Base-by-base conservation (phyloP, 1,140 invertebrate genomes). In the Cecropterus lyciades region DNA sequence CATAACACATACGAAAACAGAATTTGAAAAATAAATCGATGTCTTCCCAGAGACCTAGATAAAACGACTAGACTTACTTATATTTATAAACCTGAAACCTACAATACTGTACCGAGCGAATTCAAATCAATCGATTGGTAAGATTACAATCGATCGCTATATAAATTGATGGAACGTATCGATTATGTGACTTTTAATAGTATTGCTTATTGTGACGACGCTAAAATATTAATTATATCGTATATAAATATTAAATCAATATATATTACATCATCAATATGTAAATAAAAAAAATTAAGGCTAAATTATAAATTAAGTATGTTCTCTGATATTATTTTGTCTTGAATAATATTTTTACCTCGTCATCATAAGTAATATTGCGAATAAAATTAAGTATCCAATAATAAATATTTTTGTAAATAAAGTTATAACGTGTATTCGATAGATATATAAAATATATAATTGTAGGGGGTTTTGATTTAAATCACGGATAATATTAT, bases 381-480 rank as follows among this genome's bases (percentile, higher is more conserved):
- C 17, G 65, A 72, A 68, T 67, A 70, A 55, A 67, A 70, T 65
- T 14, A 9, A 33, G 9, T 33, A 33, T 33, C 9, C 30, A 33
- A 33, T 33, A 33, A 10, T 10, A 33, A 52, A 74, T 78, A 78
- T 76, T 80, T 75, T 77, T 78, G 71, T 76, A 78, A 67, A 80
- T 73, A 70, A 56, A 70, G 62, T 67, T 75, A 56, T 68, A 51
- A 65, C 17, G 59, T 45, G 45, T 46, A 59, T 46, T 17, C 55
- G 42, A 30, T 20, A 27, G 8, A 45, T 45, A 42, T 57, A 57
- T 57, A 15, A 27, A 45, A 42, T 27, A 45, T 27, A 45, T 42
- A 42, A 24, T 56, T 43, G 16, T 9, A 33, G 16, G 52, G 42
- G 42, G 56, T n/a, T 45, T 46, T 57, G 20, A 57, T 73, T 66